Percentiles rank a stretch among this genome's conserved stretches.
Conservation (phyloP, 2,888 invertebrate species). For the Sphecodes monilicornis region DNA sequence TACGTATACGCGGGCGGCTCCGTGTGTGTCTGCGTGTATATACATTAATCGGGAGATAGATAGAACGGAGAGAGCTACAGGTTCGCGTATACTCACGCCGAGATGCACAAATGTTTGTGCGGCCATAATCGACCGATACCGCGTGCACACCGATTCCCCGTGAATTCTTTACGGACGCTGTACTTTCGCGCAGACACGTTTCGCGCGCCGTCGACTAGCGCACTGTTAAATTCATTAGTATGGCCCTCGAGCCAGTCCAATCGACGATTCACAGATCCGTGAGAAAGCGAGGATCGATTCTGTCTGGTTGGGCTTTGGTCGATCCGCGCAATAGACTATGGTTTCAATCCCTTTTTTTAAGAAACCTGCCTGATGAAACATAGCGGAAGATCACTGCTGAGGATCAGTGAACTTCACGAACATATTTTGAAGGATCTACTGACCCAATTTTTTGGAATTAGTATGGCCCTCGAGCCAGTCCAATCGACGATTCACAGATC, state of each 20-base stretch:
- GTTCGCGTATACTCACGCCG: slow-evolving; percentile 58
- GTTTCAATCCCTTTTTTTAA: too few species aligned
- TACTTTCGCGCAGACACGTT: slow-evolving; percentile 17
- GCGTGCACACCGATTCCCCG: slow-evolving; percentile 57
- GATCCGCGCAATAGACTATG: not conserved
- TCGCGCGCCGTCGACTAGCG: not conserved
- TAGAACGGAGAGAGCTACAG: slow-evolving; percentile 48
- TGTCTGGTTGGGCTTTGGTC: not conserved
- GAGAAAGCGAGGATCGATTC: not conserved
- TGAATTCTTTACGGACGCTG: slow-evolving; percentile 60
- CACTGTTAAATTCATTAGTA: slow-evolving; percentile 6
- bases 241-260: not conserved
- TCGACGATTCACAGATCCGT: not conserved
- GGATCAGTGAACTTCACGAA: too few species aligned
- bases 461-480: not conserved
- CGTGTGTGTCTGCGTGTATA: slow-evolving; percentile 31
- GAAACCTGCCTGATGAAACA: too few species aligned
- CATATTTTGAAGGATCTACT: too few species aligned
- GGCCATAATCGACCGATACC: slow-evolving; percentile 68
- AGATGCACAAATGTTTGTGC: slow-evolving; percentile 68
- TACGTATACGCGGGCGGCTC: not conserved
- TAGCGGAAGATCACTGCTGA: too few species aligned
- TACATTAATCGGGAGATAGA: slow-evolving; percentile 68
- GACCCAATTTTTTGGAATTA: too few species aligned
- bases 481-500: not conserved